Base-by-base conservation (phyloP, 2,888 invertebrate genomes). In the Caenorhabditis virilis region DNA sequence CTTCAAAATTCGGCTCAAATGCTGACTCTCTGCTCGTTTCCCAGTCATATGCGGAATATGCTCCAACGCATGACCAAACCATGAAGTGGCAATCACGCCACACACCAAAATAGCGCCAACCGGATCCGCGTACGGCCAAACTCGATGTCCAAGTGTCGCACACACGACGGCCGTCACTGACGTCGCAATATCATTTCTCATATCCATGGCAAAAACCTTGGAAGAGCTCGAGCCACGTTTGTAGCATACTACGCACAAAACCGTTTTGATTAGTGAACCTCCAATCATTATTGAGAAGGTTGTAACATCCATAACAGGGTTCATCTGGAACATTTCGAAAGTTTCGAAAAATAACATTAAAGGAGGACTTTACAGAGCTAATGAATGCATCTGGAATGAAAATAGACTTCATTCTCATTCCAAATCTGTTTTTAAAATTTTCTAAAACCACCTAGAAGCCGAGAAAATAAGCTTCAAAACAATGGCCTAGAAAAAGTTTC, bases 161-260 rank as follows among this genome's bases (percentile, higher is more conserved):
- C 84, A 84, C 15, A 81, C 62, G 11, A 86, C 74, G 3, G 86
- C 86, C 0, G 83, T 82, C 16, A 80, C 52, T 57, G 85, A 85
- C 6, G 86, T 86, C 36, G 85, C 60, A n/a, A 85, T 83, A 65
- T 87, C 87, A 70, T 87, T 87, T 9, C 86, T 69, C 75, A 86
- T 86, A 68, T 87, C 86, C 73, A 84, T 83, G 1, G 85, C 83
- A 22, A 86, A 71, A 11, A 77, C 69, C 33, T 27, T 63, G 2
- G 69, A 65, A 15, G 72, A 68, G 20, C 63, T 53, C 1, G 80
- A 65, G 6, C 75, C 79, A 20, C 78, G 66, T 30, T 61, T 65
- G 38, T 70, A 75, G 48, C 83, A 83, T 4, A 78, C 50, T 2
- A 81, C 38, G 62, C 78, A 69, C 6, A 82, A 56, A 15, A 82